These are phyloP conservation scores for Tanypteryx hageni DNA, from an alignment of 2,888 invertebrate species.

Conservation along the genomic window DNA sequence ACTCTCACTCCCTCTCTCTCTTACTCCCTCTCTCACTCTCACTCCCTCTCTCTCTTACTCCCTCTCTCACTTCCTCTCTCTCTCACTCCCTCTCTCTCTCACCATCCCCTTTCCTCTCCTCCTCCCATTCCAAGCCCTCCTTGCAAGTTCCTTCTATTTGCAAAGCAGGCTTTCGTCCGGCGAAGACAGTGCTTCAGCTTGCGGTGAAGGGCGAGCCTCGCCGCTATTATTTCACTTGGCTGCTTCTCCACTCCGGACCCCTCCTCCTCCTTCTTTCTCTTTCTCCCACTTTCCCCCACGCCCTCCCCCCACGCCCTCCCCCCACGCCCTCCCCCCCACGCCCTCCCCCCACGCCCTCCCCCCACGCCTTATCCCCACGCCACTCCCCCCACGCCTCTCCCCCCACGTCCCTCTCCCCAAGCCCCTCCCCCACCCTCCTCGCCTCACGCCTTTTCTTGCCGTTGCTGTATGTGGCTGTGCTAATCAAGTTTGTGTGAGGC, in stretches of 20 bases:
- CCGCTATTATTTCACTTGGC: too few species aligned
- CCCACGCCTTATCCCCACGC: background rate
- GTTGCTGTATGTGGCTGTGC: conserved; percentile 42
- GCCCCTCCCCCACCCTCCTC: background rate
- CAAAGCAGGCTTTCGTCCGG: too few species aligned
- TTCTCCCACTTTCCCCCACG: background rate
- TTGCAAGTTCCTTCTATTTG: conserved; percentile 16
- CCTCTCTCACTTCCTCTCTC: background rate
- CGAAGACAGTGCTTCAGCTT: conserved; percentile 43
- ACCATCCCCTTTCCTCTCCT: background rate
- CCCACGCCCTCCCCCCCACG: background rate
- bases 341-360: background rate
- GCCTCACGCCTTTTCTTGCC: background rate
- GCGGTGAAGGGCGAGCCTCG: background rate
- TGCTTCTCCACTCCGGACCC: background rate
- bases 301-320: background rate
- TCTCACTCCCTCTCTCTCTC: background rate
- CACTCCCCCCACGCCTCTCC: background rate
- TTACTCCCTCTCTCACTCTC: background rate
- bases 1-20: background rate
- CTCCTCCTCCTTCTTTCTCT: background rate
- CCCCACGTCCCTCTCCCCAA: background rate
- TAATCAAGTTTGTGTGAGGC: conserved; percentile 40
- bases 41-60: background rate
- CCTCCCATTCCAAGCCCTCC: background rate